Evolutionary conservation across 2,113 vertebrate species (phyloP), one percentile per base, ranked within the genome.

Genomic region (Nothocercus nigrocapillus): DNA sequence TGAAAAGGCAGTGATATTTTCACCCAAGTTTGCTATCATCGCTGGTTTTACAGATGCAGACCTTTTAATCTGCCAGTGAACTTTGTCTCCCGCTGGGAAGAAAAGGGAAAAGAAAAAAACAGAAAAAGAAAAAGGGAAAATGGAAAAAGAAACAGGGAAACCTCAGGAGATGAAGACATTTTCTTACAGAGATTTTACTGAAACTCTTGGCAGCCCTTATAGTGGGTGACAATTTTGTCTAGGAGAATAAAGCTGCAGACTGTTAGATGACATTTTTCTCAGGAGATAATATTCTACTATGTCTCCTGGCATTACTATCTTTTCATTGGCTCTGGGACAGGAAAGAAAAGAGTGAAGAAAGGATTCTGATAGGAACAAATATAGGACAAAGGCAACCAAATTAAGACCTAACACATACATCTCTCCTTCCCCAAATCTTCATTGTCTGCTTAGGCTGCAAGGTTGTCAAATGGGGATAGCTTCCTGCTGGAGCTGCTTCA

Each of bases 401-500:
- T 49, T 47, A 84, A 89, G 24, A 58, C 74, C 51, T 79, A 90
- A 56, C 64, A 63, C 21, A 32, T 1, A 2, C 42, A 53, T 28
- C 53, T 74, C n/a, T 53, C 47, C 36, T 94, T 89, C 58, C 34
- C 36, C 47, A 72, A 51, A 90, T 53, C 27, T 44, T 87, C 82
- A 45, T 32, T 82, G 82, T 87, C 77, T 93, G 82, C 47, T 88
- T 88, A 67, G 45, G 75, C 40, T 93, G 83, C 58, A 44, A 76
- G 64, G 66, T 82, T 86, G 77, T 94, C 77, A 92, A 87, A 97
- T 2, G 67, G 89, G 69, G 69, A 87, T 82, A 76, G 53, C 44
- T 89, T 95, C 91, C 91, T 87, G 74, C 69, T 87, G 84, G 84
- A 93, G 95, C 91, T 53, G 86, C 86, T 90, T 82, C 83, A 89